Conservation (phyloP, 2,888 invertebrate species). For the Ypsolopha scabrella region DNA sequence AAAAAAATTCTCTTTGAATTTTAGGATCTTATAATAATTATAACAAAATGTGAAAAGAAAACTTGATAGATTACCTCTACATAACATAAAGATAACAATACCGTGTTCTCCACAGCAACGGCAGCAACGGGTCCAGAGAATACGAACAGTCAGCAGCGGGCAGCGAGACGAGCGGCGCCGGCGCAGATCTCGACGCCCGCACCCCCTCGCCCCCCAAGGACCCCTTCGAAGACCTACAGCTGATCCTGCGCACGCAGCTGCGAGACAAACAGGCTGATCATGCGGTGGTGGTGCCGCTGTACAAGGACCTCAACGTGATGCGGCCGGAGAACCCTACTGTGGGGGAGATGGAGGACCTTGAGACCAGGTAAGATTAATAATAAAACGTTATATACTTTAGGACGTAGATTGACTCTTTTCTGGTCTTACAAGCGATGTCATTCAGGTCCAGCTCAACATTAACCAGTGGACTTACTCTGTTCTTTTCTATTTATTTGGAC, state of each 20-base stretch:
- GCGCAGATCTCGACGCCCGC: conserved; percentile 32
- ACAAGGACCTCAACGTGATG: conserved; percentile 63
- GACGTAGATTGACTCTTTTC: too few species aligned
- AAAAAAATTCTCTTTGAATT: too few species aligned
- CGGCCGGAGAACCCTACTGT: conserved; percentile 77
- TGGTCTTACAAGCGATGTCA: too few species aligned
- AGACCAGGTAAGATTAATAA: conserved; percentile 56
- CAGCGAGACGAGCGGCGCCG: conserved; percentile 48
- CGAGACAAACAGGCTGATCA: conserved; percentile 66
- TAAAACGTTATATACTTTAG: too few species aligned
- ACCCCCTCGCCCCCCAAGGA: conserved; percentile 65
- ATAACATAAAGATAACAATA: neutral
- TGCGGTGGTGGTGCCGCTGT: conserved; percentile 56
- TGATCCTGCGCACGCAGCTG: conserved; percentile 61
- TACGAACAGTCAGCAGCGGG: conserved; percentile 55
- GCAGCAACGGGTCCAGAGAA: conserved; percentile 53
- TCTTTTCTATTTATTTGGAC: too few species aligned
- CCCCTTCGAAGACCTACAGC: conserved; percentile 72
- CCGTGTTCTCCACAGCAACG: conserved; percentile 31
- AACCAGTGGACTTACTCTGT: too few species aligned
- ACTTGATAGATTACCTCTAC: neutral
- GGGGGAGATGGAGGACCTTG: conserved; percentile 74
- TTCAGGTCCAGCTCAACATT: too few species aligned
- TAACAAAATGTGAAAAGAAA: too few species aligned
- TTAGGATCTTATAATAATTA: too few species aligned